Conservation (phyloP, 1,140 invertebrate genomes). For the Reticulitermes speratus region DNA sequence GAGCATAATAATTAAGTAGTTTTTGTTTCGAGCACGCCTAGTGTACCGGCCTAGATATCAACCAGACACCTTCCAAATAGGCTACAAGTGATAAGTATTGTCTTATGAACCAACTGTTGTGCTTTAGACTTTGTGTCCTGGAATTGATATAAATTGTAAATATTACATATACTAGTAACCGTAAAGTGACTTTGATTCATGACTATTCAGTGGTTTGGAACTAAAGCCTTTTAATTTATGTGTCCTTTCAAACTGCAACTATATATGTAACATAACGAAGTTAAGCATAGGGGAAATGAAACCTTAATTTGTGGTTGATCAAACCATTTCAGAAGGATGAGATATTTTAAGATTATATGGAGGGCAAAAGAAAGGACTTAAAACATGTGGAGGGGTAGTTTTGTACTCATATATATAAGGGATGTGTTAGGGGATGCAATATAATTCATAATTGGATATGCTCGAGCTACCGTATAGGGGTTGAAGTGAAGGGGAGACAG, state of each 20-base stretch:
- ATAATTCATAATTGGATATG: slow-evolving; percentile 14
- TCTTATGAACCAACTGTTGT: no score
- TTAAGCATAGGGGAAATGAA: neutral
- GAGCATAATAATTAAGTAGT: no score
- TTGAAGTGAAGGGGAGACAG: neutral
- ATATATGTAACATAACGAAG: neutral
- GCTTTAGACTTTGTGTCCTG: no score
- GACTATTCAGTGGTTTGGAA: no score
- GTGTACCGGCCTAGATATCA: no score
- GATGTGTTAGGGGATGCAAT: neutral
- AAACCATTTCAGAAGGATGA: neutral
- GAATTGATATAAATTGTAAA: no score
- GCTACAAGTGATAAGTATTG: no score
- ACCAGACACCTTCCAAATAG: no score
- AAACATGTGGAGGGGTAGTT: neutral
- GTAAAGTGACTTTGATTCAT: no score
- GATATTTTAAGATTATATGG: neutral
- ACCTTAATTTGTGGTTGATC: slow-evolving; percentile 6
- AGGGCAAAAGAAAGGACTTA: neutral
- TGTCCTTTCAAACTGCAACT: neutral
- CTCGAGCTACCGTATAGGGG: neutral
- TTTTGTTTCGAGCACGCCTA: no score
- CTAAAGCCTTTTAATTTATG: no score
- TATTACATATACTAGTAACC: no score
- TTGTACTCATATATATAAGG: neutral